Evolutionary conservation across 1,140 invertebrate species (phyloP).

Genomic region (Leptestheria dahalacensis): DNA sequence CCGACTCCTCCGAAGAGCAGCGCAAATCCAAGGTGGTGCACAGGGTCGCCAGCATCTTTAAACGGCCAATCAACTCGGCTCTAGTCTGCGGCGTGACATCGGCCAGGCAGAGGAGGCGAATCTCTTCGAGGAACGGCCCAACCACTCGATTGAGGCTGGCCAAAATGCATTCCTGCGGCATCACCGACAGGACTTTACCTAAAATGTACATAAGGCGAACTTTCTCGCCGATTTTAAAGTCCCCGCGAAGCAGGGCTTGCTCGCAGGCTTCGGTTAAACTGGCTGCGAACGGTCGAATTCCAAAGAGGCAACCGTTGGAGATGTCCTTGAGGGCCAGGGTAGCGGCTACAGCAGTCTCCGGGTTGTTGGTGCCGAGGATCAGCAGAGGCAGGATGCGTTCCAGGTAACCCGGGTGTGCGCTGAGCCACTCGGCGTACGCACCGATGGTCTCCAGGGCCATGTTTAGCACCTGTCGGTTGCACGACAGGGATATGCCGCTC

Average conservation of each 20-base stretch:
- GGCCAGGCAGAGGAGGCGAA: conserved; percentile 33
- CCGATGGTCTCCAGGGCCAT: conserved; percentile 56
- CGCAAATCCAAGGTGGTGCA: conserved; percentile 44
- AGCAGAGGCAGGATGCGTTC: conserved; percentile 43
- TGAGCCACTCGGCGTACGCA: conserved; percentile 71
- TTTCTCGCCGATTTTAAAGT: conserved; percentile 15
- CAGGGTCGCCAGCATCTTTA: conserved; percentile 54
- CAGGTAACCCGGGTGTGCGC: conserved; percentile 40
- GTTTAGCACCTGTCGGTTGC: conserved; percentile 42
- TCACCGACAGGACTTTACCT: conserved; percentile 51
- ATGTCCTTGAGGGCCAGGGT: conserved; percentile 78
- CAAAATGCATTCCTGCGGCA: conserved; percentile 45
- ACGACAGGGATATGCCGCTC: conserved; percentile 43
- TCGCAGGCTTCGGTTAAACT: conserved; percentile 48
- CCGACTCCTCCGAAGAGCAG: conserved; percentile 19
- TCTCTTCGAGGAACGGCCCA: conserved; percentile 44
- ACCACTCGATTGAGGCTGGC: conserved; percentile 50
- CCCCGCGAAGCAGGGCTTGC: conserved; percentile 19
- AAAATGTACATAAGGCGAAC: conserved; percentile 55
- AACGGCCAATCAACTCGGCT: conserved; percentile 33
- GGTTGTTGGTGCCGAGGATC: conserved; percentile 46
- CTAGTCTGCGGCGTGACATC: conserved; percentile 27
- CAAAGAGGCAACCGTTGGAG: conserved; percentile 53
- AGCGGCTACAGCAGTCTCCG: conserved; percentile 53
- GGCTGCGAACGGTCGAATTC: conserved; percentile 52